A percentile compares a stretch with the other conserved stretches of the same genome.
These are phyloP conservation scores for Sebastes diploproa DNA, from an alignment of 2,797 vertebrate genomes.

Conservation along the genomic window DNA sequence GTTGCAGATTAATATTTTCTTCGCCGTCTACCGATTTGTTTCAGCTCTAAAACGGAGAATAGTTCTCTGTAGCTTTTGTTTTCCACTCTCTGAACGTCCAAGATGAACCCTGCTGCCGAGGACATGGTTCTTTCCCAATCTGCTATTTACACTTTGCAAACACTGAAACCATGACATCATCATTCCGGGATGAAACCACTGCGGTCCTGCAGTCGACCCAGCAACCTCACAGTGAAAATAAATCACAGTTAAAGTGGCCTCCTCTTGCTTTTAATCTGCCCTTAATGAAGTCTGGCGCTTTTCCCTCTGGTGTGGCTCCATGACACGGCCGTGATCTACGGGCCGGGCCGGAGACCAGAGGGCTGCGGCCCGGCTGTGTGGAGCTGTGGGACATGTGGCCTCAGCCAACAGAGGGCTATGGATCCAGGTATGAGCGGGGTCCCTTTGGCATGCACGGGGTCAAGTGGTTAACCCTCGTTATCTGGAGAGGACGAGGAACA, in stretches of 20 bases:
- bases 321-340: slow-evolving; percentile 54
- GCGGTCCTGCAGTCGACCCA: slow-evolving; percentile 48
- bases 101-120: slow-evolving; percentile 54
- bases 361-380: slow-evolving; percentile 17
- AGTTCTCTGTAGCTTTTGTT: slow-evolving; percentile 22
- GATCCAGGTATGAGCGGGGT: slow-evolving; percentile 53
- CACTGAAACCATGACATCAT: slow-evolving; percentile 78
- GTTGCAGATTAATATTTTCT: background rate
- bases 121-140: slow-evolving; percentile 55
- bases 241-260: slow-evolving; percentile 66
- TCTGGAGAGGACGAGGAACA: slow-evolving; percentile 68
- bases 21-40: background rate
- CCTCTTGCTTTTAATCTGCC: slow-evolving; percentile 67
- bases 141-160: slow-evolving; percentile 74
- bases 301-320: slow-evolving; percentile 55
- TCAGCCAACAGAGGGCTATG: background rate
- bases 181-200: slow-evolving; percentile 51
- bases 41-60: background rate
- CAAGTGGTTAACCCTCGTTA: slow-evolving; percentile 80
- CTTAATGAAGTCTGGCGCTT: slow-evolving; percentile 72
- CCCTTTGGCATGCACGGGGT: slow-evolving; percentile 66
- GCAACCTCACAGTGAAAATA: slow-evolving; percentile 67
- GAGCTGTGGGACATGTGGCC: slow-evolving; percentile 23
- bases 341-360: slow-evolving; percentile 43
- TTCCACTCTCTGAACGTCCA: slow-evolving; percentile 20